Conservation (phyloP, 1,140 invertebrate genomes). For the Pseudobourletiella spinata region DNA sequence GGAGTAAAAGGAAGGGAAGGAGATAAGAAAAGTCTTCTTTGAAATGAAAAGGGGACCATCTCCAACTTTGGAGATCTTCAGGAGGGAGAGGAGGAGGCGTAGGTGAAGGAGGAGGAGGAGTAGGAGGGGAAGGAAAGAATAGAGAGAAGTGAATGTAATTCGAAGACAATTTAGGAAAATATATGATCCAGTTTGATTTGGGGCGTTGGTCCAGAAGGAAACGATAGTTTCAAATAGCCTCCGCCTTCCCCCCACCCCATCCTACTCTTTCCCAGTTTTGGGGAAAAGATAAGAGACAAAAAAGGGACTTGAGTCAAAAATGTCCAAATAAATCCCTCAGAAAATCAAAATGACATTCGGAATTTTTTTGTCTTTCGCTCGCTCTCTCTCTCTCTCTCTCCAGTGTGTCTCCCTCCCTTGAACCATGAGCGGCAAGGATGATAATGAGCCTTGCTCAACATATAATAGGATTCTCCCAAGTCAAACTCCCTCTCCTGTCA, state of each 20-base stretch:
- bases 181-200: constrained; percentile 27
- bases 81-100: neutral
- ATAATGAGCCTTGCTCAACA: constrained; percentile 23
- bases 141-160: constrained; percentile 10
- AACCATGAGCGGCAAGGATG: constrained; percentile 19
- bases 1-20: neutral
- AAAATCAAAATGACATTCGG: constrained; percentile 26
- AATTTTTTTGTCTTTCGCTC: too few relatives aligned
- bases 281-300: constrained; percentile 19
- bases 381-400: too few relatives aligned
- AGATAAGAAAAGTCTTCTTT: too few relatives aligned
- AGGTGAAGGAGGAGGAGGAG: neutral
- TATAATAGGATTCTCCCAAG: too few relatives aligned
- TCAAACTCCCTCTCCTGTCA: constrained; percentile 11
- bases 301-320: constrained; percentile 19
- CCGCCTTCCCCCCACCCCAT: too few relatives aligned
- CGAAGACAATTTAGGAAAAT: constrained; percentile 28
- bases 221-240: constrained; percentile 14
- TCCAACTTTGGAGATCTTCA: too few relatives aligned
- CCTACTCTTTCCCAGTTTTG: too few relatives aligned
- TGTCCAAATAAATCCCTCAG: constrained; percentile 26
- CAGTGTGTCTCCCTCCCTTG: too few relatives aligned
- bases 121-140: neutral
- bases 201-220: constrained; percentile 24
- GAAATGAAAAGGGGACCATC: too few relatives aligned